Evolutionary conservation across 2,888 invertebrate genomes (phyloP), one percentile per base, ranked within the genome.

Genomic region (Tetrapedia diversipes): DNA sequence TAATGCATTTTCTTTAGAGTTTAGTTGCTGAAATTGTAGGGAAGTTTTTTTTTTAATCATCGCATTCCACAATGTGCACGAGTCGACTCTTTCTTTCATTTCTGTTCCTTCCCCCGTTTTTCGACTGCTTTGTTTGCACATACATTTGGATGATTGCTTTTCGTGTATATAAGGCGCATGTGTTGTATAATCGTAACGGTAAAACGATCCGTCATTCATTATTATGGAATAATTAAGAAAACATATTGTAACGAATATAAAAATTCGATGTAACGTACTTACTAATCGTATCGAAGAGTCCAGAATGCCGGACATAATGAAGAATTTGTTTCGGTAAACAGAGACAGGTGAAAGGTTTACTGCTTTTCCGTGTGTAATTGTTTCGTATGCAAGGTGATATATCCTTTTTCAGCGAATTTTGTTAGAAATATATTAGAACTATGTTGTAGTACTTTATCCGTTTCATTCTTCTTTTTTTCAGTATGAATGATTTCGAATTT

Each of bases 91-190:
- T 65, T 66, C 24, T 29, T 49, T n/a, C 24, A 4, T 27, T 29
- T 37, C 51, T 39, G 27, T 19, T 43, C 10, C 37, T 22, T 41
- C 54, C 37, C 34, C 34, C 53, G 14, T 29, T 53, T 54, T 37
- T 11, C 54, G 47, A 60, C 73, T 54, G 73, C 53, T 72, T 75
- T 65, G 73, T 73, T 73, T 54, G 34, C 53, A 59, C 47, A 60
- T 64, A 54, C 65, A 65, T 75, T 75, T 65, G 14, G 47, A 73
- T 65, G 73, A 75, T 75, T 75, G 73, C 75, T 73, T 73, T 75
- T 53, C 59, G 54, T 39, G 34, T 73, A 60, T 22, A 69, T 37
- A 24, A 8, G 16, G 39, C 43, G 32, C 34, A 45, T 32, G 57
- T 2, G 65, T 75, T 60, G 65, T 54, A 60, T 41, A 75, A 75